Base-by-base conservation (phyloP, 1,140 invertebrate genomes). In the Drosophila santomea region DNA sequence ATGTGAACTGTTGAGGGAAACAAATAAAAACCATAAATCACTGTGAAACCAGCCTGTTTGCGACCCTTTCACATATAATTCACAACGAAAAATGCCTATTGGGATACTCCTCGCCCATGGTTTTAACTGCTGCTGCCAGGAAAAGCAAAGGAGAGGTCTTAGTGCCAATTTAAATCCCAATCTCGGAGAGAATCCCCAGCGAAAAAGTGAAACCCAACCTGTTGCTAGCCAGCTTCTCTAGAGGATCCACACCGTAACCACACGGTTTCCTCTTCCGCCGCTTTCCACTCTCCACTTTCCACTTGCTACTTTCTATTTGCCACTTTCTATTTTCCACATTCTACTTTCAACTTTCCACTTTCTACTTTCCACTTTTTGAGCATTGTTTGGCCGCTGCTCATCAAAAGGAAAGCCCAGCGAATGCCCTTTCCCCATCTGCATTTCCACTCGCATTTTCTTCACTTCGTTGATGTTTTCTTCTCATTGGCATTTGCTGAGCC, bases 391-490 rank as follows among this genome's bases (percentile, higher is more conserved):
- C 7, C 14, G 52, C 20, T 25, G 35, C 52, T 36, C 54, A 74
- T 79, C 71, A 56, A 71, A 80, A 47, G 44, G 63, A 80, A 74
- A 66, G 8, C 44, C 44, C 38, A 54, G 25, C 47, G 12, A 14
- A 61, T 41, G 45, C 20, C 55, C 20, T 2, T 47, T 28, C 15
- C 14, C 14, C 14, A n/a, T 41, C 2, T 25, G 41, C 44, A 38
- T 32, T 36, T 38, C 20, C n/a, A 28, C n/a, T 32, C 25, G 7
- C 47, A 51, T 41, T 60, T 48, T 47, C 56, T 56, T 76, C 36
- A 56, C 55, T 55, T 51, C 36, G 60, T 28, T 52, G 72, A 56
- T 81, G 79, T 71, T 82, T 82, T 82, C 74, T 78, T 78, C 78
- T 78, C 79, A 82, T 82, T 78, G 71, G 51, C 64, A 35, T 28